Evolutionary conservation across 1,140 invertebrate genomes (phyloP).

Genomic region (Drosophila fuyamai): DNA sequence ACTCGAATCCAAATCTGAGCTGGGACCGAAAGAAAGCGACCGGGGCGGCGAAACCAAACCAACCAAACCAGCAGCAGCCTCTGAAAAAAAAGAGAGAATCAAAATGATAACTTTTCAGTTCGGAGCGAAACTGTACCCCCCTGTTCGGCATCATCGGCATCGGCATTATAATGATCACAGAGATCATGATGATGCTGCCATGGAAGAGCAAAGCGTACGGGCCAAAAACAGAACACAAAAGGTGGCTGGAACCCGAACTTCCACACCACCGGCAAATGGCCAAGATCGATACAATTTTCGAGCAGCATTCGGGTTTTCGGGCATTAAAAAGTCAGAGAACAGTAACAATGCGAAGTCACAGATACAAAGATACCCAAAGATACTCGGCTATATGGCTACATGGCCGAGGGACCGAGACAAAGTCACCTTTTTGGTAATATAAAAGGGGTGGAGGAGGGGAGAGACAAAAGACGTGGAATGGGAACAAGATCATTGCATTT

Average conservation of each 20-base stretch:
- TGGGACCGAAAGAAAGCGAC: constrained; percentile 63
- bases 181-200: constrained; percentile 64
- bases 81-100: constrained; percentile 53
- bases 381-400: constrained; percentile 32
- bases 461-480: constrained; percentile 52
- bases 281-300: constrained; percentile 76
- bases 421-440: constrained; percentile 39
- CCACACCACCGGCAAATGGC: constrained; percentile 36
- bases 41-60: constrained; percentile 15
- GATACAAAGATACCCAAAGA: constrained; percentile 38
- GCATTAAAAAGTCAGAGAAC: constrained; percentile 79
- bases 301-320: constrained; percentile 66
- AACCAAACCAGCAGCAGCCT: constrained; percentile 53
- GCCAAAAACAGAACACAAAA: constrained; percentile 71
- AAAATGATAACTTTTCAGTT: constrained; percentile 81
- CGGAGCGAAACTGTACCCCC: constrained; percentile 81
- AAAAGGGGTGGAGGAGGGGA: constrained; percentile 24
- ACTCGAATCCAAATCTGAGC: constrained; percentile 24
- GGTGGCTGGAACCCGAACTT: constrained; percentile 51
- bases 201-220: constrained; percentile 55
- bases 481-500: constrained; percentile 77
- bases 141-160: constrained; percentile 46
- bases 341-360: constrained; percentile 75
- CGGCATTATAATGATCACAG: constrained; percentile 41
- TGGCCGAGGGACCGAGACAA: constrained; percentile 25